Evolutionary conservation across 2,888 invertebrate genomes (phyloP), one percentile per base, ranked within the genome.

Genomic region (Andricus quercusramuli): DNA sequence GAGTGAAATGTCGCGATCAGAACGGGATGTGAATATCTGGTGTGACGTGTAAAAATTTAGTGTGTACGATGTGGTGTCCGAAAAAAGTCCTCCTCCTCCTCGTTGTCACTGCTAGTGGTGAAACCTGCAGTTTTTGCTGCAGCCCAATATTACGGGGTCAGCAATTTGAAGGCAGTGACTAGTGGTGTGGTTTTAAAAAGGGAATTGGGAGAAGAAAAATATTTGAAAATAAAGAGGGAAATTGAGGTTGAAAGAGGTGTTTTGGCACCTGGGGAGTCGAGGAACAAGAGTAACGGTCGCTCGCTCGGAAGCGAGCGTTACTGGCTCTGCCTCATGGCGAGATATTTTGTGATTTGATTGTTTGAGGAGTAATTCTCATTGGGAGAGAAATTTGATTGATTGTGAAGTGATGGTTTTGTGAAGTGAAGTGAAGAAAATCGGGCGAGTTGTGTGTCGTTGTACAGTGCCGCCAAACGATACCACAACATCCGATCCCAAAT

Each of bases 401-500:
- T 62, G 62, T 62, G 62, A 25, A 62, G 62, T 62, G 32, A 17
- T 29, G 74, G 32, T 20, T 56, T 32, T 74, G 74, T 74, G 74
- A 74, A 74, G 74, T 74, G 74, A 51, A 47, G 83, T 86, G 78
- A 59, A 44, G 51, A 66, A 51, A 67, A 84, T 89, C 85, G 89
- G 88, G 86, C 89, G 88, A 89, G 92, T 92, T 92, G 92, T 92
- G 92, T 93, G 91, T 92, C 91, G 91, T 92, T 91, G 91, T 92
- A 91, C 91, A 91, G 92, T 92, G 91, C 91, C 91, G 90, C 90
- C 90, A 92, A 91, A 91, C 93, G 92, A 92, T 92, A 92, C 90
- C 92, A 92, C 92, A 92, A 92, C 92, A 93, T 93, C 92, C 92
- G 91, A 95, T 95, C 95, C 96, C 96, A 96, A 96, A 97, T 97